Percentiles rank a stretch among this genome's conserved stretches.
Conservation (phyloP, 2,888 invertebrate species). For the Hedychridium roseum region DNA sequence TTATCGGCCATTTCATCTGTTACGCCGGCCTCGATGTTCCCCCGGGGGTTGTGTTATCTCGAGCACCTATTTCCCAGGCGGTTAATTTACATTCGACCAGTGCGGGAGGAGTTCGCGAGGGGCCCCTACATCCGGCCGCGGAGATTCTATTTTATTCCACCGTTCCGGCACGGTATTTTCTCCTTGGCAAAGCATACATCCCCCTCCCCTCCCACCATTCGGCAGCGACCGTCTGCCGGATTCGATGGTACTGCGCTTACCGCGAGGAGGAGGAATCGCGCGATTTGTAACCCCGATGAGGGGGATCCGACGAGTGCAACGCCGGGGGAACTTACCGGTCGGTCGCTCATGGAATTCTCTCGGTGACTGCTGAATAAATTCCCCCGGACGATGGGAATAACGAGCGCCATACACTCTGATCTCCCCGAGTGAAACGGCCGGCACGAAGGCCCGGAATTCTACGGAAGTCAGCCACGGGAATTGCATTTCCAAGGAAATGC, state of each 20-base stretch:
- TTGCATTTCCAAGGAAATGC: too few relatives aligned
- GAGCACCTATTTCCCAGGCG: conserved; percentile 18
- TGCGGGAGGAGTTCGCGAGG: conserved; percentile 5
- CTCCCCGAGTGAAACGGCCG: conserved; percentile 9
- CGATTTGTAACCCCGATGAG: conserved; percentile 30
- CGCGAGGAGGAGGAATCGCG: conserved; percentile 33
- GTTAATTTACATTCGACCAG: conserved; percentile 27
- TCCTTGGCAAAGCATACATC: conserved; percentile 13
- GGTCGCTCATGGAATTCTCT: conserved; percentile 23
- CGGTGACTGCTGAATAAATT: conserved; percentile 31
- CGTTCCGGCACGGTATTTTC: conserved; percentile 29
- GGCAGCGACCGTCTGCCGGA: too few relatives aligned
- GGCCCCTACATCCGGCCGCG: conserved; percentile 2
- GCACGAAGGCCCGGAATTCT: too few relatives aligned
- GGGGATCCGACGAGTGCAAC: not conserved
- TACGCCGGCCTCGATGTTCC: too few relatives aligned
- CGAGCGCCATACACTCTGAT: conserved; percentile 27
- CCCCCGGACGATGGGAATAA: conserved; percentile 15
- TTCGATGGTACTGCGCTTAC: conserved; percentile 15
- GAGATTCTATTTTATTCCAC: conserved; percentile 23
- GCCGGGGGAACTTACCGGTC: conserved; percentile 8
- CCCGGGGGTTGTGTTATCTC: conserved; percentile 19
- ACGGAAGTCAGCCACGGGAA: too few relatives aligned
- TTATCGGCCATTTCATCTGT: too few relatives aligned
- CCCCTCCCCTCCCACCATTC: conserved; percentile 3